Evolutionary conservation across 2,113 vertebrate genomes (phyloP).

Genomic region (Camelus bactrianus): DNA sequence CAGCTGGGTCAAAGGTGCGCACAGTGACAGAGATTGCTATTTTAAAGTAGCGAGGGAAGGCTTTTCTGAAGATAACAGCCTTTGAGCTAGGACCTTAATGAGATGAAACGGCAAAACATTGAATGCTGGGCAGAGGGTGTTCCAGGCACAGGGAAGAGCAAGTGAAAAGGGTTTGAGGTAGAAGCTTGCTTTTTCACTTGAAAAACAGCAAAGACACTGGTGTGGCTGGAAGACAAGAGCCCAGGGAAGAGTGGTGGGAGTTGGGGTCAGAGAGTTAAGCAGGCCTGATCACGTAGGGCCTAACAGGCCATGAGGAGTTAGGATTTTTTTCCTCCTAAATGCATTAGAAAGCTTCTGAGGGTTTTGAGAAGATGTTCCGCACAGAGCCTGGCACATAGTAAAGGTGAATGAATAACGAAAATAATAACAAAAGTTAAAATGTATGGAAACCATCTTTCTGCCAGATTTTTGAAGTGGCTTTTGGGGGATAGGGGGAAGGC

Average conservation of each 20-base stretch:
- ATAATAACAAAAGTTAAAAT: constrained; percentile 19
- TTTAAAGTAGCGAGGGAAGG: neutral
- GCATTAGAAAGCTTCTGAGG: neutral
- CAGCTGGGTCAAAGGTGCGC: neutral
- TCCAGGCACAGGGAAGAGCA: neutral
- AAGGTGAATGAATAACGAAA: neutral
- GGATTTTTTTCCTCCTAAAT: neutral
- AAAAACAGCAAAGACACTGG: neutral
- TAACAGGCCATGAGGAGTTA: neutral
- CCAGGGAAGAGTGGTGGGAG: neutral
- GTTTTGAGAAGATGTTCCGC: constrained; percentile 37
- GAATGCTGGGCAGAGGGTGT: neutral
- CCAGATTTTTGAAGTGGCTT: constrained; percentile 5
- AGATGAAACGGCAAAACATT: neutral
- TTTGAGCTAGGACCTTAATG: constrained; percentile 24
- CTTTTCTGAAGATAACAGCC: neutral
- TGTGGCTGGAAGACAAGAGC: neutral
- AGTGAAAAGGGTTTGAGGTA: neutral
- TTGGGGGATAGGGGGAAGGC: no score
- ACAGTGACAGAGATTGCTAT: neutral
- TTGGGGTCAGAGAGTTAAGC: neutral
- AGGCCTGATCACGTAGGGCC: neutral
- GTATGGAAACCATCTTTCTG: neutral
- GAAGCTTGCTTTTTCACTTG: neutral
- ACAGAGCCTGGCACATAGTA: neutral